A percentile compares a stretch with the other conserved stretches of the same genome.
These are phyloP conservation scores for Phasia obesa DNA, from an alignment of 2,888 invertebrate species.

Conservation along the genomic window DNA sequence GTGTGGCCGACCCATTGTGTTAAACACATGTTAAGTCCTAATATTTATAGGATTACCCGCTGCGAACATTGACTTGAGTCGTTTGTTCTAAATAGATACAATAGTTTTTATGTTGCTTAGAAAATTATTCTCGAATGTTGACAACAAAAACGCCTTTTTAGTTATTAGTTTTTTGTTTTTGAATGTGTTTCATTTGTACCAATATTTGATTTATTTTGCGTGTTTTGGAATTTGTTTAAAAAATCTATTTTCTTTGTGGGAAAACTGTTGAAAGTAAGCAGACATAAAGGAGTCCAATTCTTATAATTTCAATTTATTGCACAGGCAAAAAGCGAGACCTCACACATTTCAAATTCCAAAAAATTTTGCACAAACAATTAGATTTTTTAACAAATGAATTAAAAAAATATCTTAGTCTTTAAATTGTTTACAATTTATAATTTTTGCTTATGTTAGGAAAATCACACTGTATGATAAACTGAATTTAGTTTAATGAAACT, in stretches of 20 bases:
- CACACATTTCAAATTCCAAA: slow-evolving; percentile 14
- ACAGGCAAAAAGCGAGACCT: slow-evolving; percentile 36
- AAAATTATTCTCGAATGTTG: slow-evolving; percentile 50
- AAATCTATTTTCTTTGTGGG: slow-evolving; percentile 10
- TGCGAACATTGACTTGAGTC: slow-evolving; percentile 57
- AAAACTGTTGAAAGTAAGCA: slow-evolving; percentile 36
- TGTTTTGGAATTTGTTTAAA: slow-evolving; percentile 31
- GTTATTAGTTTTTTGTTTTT: background rate
- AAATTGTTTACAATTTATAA: too few species aligned
- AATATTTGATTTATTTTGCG: slow-evolving; percentile 34
- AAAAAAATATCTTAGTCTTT: too few species aligned
- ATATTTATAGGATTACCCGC: slow-evolving; percentile 65
- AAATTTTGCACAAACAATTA: too few species aligned
- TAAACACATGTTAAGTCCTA: slow-evolving; percentile 65
- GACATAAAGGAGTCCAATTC: slow-evolving; percentile 51
- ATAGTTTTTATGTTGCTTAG: slow-evolving; percentile 51
- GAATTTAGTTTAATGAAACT: background rate
- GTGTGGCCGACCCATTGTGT: slow-evolving; percentile 65
- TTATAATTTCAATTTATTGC: slow-evolving; percentile 26
- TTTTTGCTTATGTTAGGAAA: too few species aligned
- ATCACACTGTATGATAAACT: too few species aligned
- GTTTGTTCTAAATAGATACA: slow-evolving; percentile 30
- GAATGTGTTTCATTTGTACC: slow-evolving; percentile 15
- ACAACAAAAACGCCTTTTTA: slow-evolving; percentile 66
- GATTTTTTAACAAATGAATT: too few species aligned